Conservation (phyloP, 2,797 vertebrate species). For the Remorina albescens region DNA sequence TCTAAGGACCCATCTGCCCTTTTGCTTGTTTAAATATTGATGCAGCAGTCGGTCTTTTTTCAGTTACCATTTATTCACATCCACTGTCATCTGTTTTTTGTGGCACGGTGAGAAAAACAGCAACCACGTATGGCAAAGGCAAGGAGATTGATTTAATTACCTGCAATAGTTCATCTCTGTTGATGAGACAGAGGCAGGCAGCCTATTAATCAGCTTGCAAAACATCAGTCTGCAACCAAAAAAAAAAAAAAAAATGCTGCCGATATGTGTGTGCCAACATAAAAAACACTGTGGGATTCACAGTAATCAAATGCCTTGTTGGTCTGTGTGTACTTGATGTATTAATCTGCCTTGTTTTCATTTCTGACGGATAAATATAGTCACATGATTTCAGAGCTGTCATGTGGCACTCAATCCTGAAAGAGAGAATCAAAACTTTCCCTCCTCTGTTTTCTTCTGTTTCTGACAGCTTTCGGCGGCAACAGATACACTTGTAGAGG, state of each 20-base stretch:
- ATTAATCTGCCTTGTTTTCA: slow-evolving; percentile 34
- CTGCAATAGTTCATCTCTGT: slow-evolving; percentile 62
- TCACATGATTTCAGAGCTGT: slow-evolving; percentile 35
- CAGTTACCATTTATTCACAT: slow-evolving; percentile 50
- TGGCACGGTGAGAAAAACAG: slow-evolving; percentile 21
- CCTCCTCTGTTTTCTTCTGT: slow-evolving; percentile 51
- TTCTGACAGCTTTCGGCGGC: slow-evolving; percentile 62
- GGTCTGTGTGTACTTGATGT: neutral
- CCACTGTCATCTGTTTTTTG: slow-evolving; percentile 30
- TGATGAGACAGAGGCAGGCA: slow-evolving; percentile 30
- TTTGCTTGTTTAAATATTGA: slow-evolving; percentile 85
- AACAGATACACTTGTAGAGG: slow-evolving; percentile 72
- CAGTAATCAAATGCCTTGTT: slow-evolving; percentile 12
- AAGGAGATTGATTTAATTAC: slow-evolving; percentile 67
- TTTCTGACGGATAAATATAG: slow-evolving; percentile 12
- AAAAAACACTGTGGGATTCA: neutral
- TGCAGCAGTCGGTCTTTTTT: slow-evolving; percentile 61
- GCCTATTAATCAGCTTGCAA: slow-evolving; percentile 48
- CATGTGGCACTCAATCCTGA: slow-evolving; percentile 18
- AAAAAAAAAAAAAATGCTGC: slow-evolving; percentile 7
- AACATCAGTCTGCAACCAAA: slow-evolving; percentile 13
- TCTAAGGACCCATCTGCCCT: slow-evolving; percentile 82
- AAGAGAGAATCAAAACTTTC: slow-evolving; percentile 50
- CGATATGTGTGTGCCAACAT: slow-evolving; percentile 5
- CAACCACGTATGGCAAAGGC: slow-evolving; percentile 37